Conservation (phyloP, 1,140 invertebrate genomes). For the Branchinecta lindahli region DNA sequence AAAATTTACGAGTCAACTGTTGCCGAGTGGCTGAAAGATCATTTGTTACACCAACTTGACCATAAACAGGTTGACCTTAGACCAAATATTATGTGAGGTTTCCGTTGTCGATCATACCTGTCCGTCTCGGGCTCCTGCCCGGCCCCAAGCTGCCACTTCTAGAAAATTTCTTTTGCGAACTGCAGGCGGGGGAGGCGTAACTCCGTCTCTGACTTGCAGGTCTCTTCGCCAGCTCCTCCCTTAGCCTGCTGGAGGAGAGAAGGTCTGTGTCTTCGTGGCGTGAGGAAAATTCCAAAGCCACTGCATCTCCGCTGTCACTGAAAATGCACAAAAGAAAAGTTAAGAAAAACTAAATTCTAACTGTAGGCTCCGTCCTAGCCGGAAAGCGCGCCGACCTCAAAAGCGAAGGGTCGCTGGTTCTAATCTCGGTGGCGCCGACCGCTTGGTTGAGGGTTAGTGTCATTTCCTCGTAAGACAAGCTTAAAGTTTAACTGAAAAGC, state of each 20-base stretch:
- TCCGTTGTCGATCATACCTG: background rate
- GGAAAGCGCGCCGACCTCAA: too few relatives aligned
- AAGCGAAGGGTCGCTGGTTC: too few relatives aligned
- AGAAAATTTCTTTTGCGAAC: background rate
- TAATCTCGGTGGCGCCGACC: too few relatives aligned
- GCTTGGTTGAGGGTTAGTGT: too few relatives aligned
- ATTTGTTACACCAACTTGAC: too few relatives aligned
- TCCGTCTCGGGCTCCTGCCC: background rate
- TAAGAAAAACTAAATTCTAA: background rate
- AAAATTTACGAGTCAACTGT: too few relatives aligned
- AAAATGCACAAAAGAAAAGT: background rate
- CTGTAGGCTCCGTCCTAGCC: too few relatives aligned
- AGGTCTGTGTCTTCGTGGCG: background rate
- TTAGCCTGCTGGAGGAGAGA: background rate
- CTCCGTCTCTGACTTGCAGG: background rate
- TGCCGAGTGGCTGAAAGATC: too few relatives aligned
- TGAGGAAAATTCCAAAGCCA: background rate
- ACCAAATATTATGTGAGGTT: too few relatives aligned
- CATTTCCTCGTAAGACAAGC: too few relatives aligned
- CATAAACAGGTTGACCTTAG: too few relatives aligned
- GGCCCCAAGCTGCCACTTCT: background rate
- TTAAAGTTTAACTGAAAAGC: too few relatives aligned
- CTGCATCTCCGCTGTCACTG: background rate
- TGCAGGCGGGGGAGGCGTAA: background rate
- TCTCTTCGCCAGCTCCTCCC: background rate